Conservation (phyloP, 2,113 vertebrate genomes). For the Terrapene triunguis region DNA sequence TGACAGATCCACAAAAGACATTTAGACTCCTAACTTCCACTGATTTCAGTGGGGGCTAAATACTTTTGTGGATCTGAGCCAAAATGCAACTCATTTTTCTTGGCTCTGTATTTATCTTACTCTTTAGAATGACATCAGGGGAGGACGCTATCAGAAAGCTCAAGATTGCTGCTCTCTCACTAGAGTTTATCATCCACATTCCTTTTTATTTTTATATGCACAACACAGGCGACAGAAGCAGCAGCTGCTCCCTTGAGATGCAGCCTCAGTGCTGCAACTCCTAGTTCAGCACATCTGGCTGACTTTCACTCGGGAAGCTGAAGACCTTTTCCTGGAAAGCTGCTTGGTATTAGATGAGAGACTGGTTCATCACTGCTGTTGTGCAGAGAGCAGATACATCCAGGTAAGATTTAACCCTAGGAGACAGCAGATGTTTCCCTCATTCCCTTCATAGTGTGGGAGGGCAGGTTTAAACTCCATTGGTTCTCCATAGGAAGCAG, state of each 20-base stretch:
- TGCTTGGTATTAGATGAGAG: background rate
- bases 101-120: background rate
- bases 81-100: background rate
- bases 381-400: background rate
- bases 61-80: background rate
- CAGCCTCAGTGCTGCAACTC: background rate
- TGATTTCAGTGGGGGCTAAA: background rate
- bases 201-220: background rate
- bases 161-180: background rate
- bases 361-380: background rate
- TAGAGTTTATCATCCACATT: background rate
- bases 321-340: background rate
- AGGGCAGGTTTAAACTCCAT: background rate
- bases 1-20: no score
- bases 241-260: background rate
- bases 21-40: no score
- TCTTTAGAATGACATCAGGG: background rate
- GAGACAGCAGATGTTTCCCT: background rate
- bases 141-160: background rate
- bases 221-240: background rate
- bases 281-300: background rate
- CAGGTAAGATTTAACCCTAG: background rate
- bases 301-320: background rate
- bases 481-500: background rate
- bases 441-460: background rate